Evolutionary conservation across 2,888 invertebrate genomes (phyloP), one percentile per base, ranked within the genome.

Genomic region (Eueremaeus valkanovi): DNA sequence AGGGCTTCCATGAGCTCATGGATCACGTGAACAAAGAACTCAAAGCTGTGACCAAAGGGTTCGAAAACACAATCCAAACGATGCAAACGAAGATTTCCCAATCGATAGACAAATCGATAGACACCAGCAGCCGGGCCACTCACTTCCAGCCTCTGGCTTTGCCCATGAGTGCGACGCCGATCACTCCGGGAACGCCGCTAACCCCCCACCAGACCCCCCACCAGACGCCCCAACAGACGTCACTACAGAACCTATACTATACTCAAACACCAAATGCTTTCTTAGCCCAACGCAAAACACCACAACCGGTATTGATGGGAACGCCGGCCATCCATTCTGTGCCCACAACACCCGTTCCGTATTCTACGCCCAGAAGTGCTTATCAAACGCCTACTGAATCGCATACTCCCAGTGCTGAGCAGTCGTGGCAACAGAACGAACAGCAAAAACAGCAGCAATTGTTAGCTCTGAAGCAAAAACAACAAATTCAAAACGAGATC

Each of bases 1-100:
- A 75, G 45, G 75, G 75, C 21, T 72, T 75, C 27, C 58, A 42
- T 5, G 72, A 75, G 21, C 42, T 75, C 18, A 45, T 75, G 72
- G 5, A 6, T 18, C 58, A 75, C 45, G 49, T 72, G 13, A 13
- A 72, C 49, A 42, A 42, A 36, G 75, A 75, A 55, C 11, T 75
- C 18, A 49, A 55, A 27, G 13, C 29, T 42, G 36, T 55, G 11
- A 42, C 72, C 42, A 68, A 36, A 68, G 42, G 24, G n/a, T 42
- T 68, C 2, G 68, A 68, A 18, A 72, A 72, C 21, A 13, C 24
- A 3, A 36, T 75, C 0, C 72, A 75, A 6, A 58, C 31, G 40
- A 42, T 73, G 58, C 51, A 73, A 58, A 61, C 33, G 16, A 72
- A 33, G 49, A 13, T 74, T 11, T 49, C 36, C 16, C 31, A 72